Percentiles rank a stretch among this genome's conserved stretches.
Evolutionary conservation across 2,888 invertebrate species (phyloP).

Genomic region (Byasa hedistus): DNA sequence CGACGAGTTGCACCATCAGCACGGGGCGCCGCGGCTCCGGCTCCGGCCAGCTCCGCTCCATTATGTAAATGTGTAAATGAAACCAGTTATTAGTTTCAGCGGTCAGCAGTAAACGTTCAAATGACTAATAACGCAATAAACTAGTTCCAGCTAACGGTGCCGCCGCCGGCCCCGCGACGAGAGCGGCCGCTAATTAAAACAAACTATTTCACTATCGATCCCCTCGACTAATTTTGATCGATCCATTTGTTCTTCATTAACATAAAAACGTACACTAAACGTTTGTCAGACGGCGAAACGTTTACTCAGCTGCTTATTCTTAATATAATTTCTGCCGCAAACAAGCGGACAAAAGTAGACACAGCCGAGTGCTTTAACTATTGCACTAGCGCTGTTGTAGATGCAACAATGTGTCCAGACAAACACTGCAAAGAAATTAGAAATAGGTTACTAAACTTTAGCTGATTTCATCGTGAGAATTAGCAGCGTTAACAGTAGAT

Average conservation of each 20-base stretch:
- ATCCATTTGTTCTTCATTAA: constrained; percentile 19
- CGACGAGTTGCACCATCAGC: too few relatives aligned
- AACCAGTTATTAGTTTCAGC: constrained; percentile 19
- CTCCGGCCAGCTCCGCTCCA: background rate
- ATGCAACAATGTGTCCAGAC: too few relatives aligned
- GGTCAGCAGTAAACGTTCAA: constrained; percentile 22
- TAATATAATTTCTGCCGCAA: too few relatives aligned
- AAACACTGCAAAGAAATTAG: too few relatives aligned
- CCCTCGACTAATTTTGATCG: constrained; percentile 18
- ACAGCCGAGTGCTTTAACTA: too few relatives aligned
- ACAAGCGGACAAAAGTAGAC: too few relatives aligned
- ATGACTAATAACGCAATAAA: constrained; percentile 29
- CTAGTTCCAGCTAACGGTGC: constrained; percentile 28
- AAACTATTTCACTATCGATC: constrained; percentile 9
- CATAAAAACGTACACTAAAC: background rate
- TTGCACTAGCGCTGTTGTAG: too few relatives aligned
- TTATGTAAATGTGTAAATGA: constrained; percentile 22
- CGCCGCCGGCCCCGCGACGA: constrained; percentile 13
- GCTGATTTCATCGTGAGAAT: constrained; percentile 35
- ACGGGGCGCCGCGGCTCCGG: too few relatives aligned
- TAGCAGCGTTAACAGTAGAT: constrained; percentile 32
- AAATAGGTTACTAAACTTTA: too few relatives aligned
- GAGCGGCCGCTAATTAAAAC: constrained; percentile 7
- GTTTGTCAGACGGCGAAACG: background rate
- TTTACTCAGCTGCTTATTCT: too few relatives aligned